Evolutionary conservation across 1,140 invertebrate genomes (phyloP).

Genomic region (Tribolium madens): DNA sequence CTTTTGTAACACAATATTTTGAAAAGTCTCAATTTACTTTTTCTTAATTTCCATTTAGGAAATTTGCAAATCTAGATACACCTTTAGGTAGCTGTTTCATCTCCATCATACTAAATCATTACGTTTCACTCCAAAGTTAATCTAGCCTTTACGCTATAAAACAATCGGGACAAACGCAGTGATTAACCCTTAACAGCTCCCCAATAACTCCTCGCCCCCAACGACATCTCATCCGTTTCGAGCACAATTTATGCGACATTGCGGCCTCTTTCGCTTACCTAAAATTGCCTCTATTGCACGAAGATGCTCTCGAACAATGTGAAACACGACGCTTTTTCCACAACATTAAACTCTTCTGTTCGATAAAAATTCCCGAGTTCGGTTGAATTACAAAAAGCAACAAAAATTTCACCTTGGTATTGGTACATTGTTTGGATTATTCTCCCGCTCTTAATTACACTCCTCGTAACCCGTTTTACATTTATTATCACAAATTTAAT

Average conservation of each 20-base stretch:
- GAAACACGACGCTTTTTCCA: constrained; percentile 30
- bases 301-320: constrained; percentile 31
- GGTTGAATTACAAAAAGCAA: constrained; percentile 21
- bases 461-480: neutral
- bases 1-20: no score
- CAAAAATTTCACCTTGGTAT: neutral
- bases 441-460: constrained; percentile 1
- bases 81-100: neutral
- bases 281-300: constrained; percentile 5
- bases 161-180: constrained; percentile 13
- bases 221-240: constrained; percentile 23
- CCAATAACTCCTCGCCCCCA: constrained; percentile 1
- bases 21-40: no score
- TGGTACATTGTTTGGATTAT: neutral
- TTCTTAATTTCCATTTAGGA: no score
- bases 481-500: constrained; percentile 16
- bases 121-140: neutral
- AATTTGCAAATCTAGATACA: no score
- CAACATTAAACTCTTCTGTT: constrained; percentile 20
- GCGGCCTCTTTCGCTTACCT: constrained; percentile 21
- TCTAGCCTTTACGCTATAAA: neutral
- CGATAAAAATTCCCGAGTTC: constrained; percentile 1
- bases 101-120: neutral
- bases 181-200: constrained; percentile 14
- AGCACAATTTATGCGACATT: constrained; percentile 17